Evolutionary conservation across 2,797 vertebrate species (phyloP), one percentile per base, ranked within the genome.

Genomic region (Meda fulgida): DNA sequence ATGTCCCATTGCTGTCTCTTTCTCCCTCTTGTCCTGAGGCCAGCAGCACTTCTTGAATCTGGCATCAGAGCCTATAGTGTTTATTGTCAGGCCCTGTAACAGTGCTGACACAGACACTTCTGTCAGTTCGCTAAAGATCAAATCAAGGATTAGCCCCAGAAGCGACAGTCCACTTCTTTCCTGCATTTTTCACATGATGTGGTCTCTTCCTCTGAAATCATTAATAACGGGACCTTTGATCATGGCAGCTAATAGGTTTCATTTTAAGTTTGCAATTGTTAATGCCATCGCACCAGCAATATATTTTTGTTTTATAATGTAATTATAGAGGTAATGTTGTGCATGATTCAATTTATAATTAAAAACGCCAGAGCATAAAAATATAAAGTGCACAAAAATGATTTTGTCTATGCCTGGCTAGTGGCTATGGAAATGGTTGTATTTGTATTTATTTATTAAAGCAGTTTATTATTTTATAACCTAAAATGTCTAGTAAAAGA

Each of bases 21-120:
- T 78, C 48, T 43, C 29, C 13, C 29, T 60, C 46, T 65, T 80
- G 46, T 71, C 51, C 65, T 31, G 38, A 73, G 65, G 55, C 66
- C 70, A 86, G 81, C 75, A 80, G 55, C 55, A 58, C 65, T 48
- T 13, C 16, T 60, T 79, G 29, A 48, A 51, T 86, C 60, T 77
- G n/a, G 48, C 63, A 70, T 69, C 51, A 78, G 65, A 70, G n/a
- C 10, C 40, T 75, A 67, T 53, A 67, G 34, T 53, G 19, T 82
- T 55, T 63, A 55, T 51, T 73, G 36, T 78, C 53, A 21, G 29
- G 8, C 40, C 23, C 2, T 21, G 31, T 78, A 66, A 67, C 48
- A 67, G 19, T 26, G 29, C 73, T 78, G 66, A 67, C 72, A 72
- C 34, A 51, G 7, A 34, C 40, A 58, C 26, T 76, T 48, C 55